Base-by-base conservation (phyloP, 2,113 vertebrate species). In the Microcebus murinus region DNA sequence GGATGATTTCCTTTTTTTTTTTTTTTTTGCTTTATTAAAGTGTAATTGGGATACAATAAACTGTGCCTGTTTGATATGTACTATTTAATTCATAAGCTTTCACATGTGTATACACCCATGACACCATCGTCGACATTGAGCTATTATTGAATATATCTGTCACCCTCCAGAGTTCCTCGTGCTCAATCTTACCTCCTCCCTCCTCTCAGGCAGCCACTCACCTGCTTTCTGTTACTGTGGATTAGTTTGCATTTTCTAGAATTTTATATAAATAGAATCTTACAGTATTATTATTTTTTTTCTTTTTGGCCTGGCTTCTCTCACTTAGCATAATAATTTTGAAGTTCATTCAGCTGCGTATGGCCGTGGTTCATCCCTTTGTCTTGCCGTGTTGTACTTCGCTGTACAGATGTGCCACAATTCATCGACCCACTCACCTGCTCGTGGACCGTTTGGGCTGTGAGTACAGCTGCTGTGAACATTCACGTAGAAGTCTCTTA, bases 191-290 rank as follows among this genome's bases (percentile, higher is more conserved):
- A n/a, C 27, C 31, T 23, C 31, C 52, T 9, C 36, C 10, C 31
- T 45, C 20, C 11, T 8, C 27, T 31, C 18, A 20, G 45, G 82
- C 9, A 34, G 23, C 80, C 36, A 4, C 87, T 12, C n/a, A 39
- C 34, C 92, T 17, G 59, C 39, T 36, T 20, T 50, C 74, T 82
- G 13, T 39, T 8, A 0, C 36, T 70, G 2, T 59, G 31, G 27
- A 8, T 86, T 76, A 34, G 76, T 84, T 77, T 74, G 42, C 61
- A 50, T 80, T 90, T 93, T 84, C 71, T 65, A 45, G n/a, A 42
- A 55, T 31, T 82, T 25, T 63, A n/a, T 77, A 27, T 29, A 70
- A 88, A 68, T 59, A 45, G 34, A 63, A 25, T 17, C 36, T 12
- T 18, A 29, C 6, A 17, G 34, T 8, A 23, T 25, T 42, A 42